Evolutionary conservation across 1,140 invertebrate genomes (phyloP).

Genomic region (Eriocheir sinensis): DNA sequence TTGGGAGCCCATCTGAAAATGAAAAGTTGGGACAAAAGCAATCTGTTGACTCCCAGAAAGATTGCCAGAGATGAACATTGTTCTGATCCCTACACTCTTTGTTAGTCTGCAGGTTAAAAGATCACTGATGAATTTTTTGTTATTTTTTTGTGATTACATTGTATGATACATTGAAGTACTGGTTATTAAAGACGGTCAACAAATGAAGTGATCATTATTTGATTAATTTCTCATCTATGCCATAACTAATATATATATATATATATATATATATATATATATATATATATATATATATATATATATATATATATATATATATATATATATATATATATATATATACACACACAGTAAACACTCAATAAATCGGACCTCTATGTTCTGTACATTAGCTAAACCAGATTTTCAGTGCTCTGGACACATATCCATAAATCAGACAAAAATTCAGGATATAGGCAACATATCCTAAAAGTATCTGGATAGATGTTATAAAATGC

Average conservation of each 20-base stretch:
- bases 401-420: no score
- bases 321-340: neutral
- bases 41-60: constrained; percentile 68
- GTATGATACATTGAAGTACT: no score
- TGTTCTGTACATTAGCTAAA: no score
- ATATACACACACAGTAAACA: no score
- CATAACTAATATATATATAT: neutral
- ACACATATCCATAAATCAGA: no score
- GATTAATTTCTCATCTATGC: neutral
- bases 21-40: constrained; percentile 78
- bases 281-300: constrained; percentile 28
- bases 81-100: neutral
- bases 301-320: neutral
- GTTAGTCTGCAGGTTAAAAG: neutral
- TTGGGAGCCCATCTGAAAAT: constrained; percentile 79
- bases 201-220: neutral
- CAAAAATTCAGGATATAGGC: no score
- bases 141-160: neutral
- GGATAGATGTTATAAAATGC: no score
- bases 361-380: no score
- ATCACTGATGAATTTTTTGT: neutral
- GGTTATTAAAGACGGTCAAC: neutral
- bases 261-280: constrained; percentile 29
- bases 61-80: constrained; percentile 26
- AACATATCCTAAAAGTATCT: no score